Evolutionary conservation across 2,888 invertebrate genomes (phyloP).

Genomic region (Acrobasis suavella): DNA sequence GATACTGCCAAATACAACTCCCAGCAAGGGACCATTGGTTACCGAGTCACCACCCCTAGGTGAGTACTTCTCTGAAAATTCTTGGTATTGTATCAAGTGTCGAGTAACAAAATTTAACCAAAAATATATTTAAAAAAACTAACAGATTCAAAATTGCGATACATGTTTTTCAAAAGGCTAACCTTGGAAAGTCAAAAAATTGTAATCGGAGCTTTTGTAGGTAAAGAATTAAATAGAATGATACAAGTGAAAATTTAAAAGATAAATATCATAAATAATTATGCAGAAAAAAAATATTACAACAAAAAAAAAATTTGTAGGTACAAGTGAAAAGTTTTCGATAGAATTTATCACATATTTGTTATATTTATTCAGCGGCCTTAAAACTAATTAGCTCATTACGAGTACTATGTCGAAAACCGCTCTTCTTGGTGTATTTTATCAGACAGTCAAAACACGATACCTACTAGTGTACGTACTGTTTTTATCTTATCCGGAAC

Average conservation of each 20-base stretch:
- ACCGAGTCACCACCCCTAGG: constrained; percentile 85
- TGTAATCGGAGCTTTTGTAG: too few species aligned
- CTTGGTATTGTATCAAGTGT: not conserved
- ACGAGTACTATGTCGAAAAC: constrained; percentile 13
- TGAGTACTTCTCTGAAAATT: constrained; percentile 61
- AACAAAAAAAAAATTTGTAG: too few species aligned
- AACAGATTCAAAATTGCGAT: too few species aligned
- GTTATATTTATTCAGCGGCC: not conserved
- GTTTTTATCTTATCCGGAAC: constrained; percentile 80
- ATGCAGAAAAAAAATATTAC: too few species aligned
- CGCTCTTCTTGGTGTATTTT: constrained; percentile 37
- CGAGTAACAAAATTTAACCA: too few species aligned
- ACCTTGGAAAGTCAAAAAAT: too few species aligned
- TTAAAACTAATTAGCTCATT: constrained; percentile 27
- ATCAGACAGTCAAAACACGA: constrained; percentile 51
- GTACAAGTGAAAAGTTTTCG: not conserved
- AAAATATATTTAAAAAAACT: too few species aligned
- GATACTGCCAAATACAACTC: constrained; percentile 76
- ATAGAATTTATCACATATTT: not conserved
- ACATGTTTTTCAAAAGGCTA: too few species aligned
- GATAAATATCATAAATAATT: too few species aligned
- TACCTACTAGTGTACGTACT: constrained; percentile 46
- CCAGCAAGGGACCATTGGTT: constrained; percentile 79
- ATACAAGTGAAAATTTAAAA: too few species aligned
- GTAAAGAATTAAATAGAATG: too few species aligned